Evolutionary conservation across 2,888 invertebrate genomes (phyloP).

Genomic region (Eupeodes latifasciatus): DNA sequence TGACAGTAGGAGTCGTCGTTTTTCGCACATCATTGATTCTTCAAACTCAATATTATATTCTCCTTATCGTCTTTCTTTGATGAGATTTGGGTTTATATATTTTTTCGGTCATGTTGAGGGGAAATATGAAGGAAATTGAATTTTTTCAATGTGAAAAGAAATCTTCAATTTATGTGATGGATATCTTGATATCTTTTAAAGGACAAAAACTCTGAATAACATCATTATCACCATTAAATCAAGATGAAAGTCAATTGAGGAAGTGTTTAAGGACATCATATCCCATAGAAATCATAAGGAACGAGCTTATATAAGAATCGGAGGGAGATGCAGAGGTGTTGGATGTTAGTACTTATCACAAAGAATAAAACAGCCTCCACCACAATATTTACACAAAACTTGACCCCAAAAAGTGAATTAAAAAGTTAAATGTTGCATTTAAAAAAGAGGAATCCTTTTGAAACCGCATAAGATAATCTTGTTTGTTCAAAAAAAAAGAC

Average conservation of each 20-base stretch:
- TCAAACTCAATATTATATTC: not conserved
- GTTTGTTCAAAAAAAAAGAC: conserved; percentile 6
- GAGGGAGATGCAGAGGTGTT: not conserved
- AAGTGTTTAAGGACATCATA: conserved; percentile 26
- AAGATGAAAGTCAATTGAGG: conserved; percentile 39
- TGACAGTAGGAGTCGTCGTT: conserved; percentile 7
- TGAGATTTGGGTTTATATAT: conserved; percentile 7
- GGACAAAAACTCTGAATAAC: conserved; percentile 17
- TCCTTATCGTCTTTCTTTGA: not conserved
- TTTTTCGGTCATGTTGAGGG: not conserved
- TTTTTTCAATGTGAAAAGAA: conserved; percentile 26
- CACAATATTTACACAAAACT: conserved; percentile 51
- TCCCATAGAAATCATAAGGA: conserved; percentile 5
- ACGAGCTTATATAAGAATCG: not conserved
- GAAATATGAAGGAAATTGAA: conserved; percentile 31
- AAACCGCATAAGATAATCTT: conserved; percentile 24
- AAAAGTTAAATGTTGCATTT: conserved; percentile 23
- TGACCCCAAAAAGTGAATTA: conserved; percentile 44
- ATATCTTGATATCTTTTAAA: conserved; percentile 22
- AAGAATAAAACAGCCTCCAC: not conserved
- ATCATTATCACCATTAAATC: conserved; percentile 36
- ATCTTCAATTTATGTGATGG: conserved; percentile 5
- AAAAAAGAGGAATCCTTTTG: not conserved
- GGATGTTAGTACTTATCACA: not conserved
- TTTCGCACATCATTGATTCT: conserved; percentile 29